Evolutionary conservation across 35 echinoderm and acorn worm genomes (phyloP).

Genomic region (Apostichopus parvimensis): DNA sequence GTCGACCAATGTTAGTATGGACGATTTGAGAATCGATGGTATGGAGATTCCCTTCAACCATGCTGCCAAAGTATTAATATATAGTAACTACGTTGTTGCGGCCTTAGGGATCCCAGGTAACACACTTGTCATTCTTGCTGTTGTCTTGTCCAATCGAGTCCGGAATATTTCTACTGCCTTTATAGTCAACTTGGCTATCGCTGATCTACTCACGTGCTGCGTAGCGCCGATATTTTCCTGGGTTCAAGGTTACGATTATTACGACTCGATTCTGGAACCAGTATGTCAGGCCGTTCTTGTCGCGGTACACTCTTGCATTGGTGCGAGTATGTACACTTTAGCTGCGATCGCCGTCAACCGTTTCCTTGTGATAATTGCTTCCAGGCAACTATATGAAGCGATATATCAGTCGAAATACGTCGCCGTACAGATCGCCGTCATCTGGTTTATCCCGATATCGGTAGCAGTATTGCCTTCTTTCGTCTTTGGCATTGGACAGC

Average conservation of each 20-base stretch:
- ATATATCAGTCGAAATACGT: background rate
- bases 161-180: too few species aligned
- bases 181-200: too few species aligned
- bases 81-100: background rate
- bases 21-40: background rate
- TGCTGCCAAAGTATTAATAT: background rate
- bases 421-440: background rate
- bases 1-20: background rate
- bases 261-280: background rate
- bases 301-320: background rate
- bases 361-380: background rate
- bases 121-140: background rate
- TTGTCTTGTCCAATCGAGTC: background rate
- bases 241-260: background rate
- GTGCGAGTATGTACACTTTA: background rate
- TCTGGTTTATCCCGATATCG: background rate
- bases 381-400: background rate
- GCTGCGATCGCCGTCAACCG: background rate
- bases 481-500: too few species aligned
- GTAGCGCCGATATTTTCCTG: background rate
- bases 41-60: background rate
- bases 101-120: background rate
- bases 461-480: background rate
- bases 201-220: too few species aligned
- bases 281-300: background rate